Evolutionary conservation across 2,797 vertebrate species (phyloP), one percentile per base, ranked within the genome.

Genomic region (Malacoctenus gilli): DNA sequence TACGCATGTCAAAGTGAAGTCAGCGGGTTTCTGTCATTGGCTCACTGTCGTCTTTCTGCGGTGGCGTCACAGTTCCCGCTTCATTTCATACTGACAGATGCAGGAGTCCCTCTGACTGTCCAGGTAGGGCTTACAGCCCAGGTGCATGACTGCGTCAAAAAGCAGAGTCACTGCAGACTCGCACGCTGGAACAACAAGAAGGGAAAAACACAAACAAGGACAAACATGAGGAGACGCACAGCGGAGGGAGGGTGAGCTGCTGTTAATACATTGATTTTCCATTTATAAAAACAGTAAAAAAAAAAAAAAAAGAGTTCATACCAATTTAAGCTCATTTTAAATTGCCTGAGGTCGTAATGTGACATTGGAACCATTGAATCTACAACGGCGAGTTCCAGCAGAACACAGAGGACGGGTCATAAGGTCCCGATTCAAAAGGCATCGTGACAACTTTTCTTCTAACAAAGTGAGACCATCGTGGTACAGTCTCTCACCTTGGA

Each of bases 111-210:
- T 90, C 77, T 99, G 97, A 71, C 97, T 96, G 72, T 99, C 97
- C 92, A 99, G 89, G 85, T 97, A 99, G 0, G 97, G 97, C 44
- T 98, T 98, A 74, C 97, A 99, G 63, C 97, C 97, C 80, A 99
- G 63, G 70, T 98, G 96, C 87, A 98, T 96, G 12, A 99, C 95
- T 0, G 95, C 92, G 61, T 97, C 95, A 49, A 98, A 98, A 54
- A 99, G 74, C 67, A 99, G 88, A 16, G 91, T 94, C 75, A 97
- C 94, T 0, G 95, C 82, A 2, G 94, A 94, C 68, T 99, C 94
- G 74, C 97, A 99, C 0, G 95, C 95, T 98, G 91, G 18, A n/a
- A 20, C 62, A 20, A 42, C 9, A 36, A 28, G 47, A 38, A 62
- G 14, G 41, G 40, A 50, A 25, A 25, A 25, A 28, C 6, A 1